These are phyloP conservation scores for Drosophila obscura DNA, from an alignment of 1,140 invertebrate species.

Conservation along the genomic window DNA sequence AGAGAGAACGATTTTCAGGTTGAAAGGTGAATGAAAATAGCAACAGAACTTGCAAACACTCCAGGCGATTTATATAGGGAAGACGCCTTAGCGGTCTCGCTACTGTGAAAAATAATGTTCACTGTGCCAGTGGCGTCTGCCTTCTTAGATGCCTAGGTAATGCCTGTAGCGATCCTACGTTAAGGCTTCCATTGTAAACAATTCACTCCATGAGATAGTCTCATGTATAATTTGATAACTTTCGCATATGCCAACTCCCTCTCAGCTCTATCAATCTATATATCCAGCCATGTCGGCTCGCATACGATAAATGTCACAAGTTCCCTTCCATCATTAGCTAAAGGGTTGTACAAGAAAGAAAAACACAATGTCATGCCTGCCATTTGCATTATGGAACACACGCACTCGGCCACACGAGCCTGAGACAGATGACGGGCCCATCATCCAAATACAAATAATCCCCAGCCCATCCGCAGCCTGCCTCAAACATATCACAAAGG, in stretches of 20 bases:
- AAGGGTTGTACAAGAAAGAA: conserved; percentile 74
- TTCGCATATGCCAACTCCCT: conserved; percentile 27
- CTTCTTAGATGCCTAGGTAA: no score
- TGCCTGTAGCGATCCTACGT: no score
- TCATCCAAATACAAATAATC: conserved; percentile 44
- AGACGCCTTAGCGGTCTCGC: no score
- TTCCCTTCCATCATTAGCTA: conserved; percentile 70
- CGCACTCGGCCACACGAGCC: conserved; percentile 26
- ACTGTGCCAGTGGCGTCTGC: no score
- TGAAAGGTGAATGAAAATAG: no score
- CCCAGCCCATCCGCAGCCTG: neutral
- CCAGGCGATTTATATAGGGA: no score
- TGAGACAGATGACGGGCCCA: conserved; percentile 55
- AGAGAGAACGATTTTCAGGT: no score
- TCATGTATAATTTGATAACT: conserved; percentile 22
- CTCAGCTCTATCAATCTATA: conserved; percentile 43
- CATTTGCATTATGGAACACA: conserved; percentile 62
- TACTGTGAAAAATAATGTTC: no score
- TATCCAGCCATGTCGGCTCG: conserved; percentile 9
- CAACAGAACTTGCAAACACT: no score
- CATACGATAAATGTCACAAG: conserved; percentile 53
- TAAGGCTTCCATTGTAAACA: no score
- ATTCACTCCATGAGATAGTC: no score
- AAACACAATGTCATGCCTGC: conserved; percentile 72
- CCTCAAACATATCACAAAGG: conserved; percentile 37